Conservation (phyloP, 64 coral and sea anemone species). For the Acropora tenuis region DNA sequence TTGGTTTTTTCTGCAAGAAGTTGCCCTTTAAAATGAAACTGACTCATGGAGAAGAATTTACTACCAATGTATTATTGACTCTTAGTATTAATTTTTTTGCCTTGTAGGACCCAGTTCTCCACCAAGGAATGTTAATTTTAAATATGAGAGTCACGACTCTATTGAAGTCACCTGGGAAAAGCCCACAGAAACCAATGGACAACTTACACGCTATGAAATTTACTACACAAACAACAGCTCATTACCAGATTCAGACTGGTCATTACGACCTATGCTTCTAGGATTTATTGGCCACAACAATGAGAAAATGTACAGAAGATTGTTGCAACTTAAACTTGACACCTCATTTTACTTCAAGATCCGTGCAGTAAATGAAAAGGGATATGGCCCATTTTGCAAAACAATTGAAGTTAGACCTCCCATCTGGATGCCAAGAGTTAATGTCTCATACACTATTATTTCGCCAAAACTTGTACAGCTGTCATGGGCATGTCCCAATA, state of each 20-base stretch:
- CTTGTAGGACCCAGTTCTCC: conserved; percentile 68
- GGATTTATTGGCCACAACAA: conserved; percentile 16
- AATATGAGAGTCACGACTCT: conserved; percentile 20
- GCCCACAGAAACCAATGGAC: conserved; percentile 67
- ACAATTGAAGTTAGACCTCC: conserved; percentile 21
- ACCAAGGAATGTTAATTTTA: conserved; percentile 70
- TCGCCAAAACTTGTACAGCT: conserved; percentile 27
- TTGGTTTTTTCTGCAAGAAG: no score
- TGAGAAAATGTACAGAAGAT: conserved; percentile 1
- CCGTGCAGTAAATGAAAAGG: conserved; percentile 63
- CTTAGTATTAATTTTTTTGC: not conserved
- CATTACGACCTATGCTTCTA: not conserved
- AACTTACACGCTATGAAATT: conserved; percentile 77
- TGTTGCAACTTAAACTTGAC: conserved; percentile 42
- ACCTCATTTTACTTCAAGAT: conserved; percentile 76
- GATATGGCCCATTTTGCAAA: conserved; percentile 70
- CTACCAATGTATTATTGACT: not conserved
- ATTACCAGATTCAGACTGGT: conserved; percentile 71
- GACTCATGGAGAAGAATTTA: no score
- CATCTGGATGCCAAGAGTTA: not conserved
- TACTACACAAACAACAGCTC: conserved; percentile 59
- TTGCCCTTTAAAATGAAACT: no score
- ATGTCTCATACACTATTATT: not conserved
- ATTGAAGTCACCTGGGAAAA: conserved; percentile 56
- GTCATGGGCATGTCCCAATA: conserved; percentile 4